Base-by-base conservation (phyloP, 2,797 vertebrate genomes). In the Sebastes cheni region DNA sequence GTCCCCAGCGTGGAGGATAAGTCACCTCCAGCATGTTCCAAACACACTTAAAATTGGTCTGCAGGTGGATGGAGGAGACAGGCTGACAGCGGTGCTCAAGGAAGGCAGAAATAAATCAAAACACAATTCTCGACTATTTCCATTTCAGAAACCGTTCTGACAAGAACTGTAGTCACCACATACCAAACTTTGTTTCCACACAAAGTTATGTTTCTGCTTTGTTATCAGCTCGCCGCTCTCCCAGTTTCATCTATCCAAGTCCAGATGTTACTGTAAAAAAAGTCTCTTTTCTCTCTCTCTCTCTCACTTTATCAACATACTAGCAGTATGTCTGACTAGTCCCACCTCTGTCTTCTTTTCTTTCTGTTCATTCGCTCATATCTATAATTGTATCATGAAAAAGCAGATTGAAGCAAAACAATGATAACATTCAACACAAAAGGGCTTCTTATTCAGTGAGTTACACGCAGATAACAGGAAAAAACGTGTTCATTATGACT, bases 1-100 rank as follows among this genome's bases (percentile, higher is more conserved):
- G 12, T 71, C 72, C 68, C 52, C 12, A 18, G 14, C 34, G 14
- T 75, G 59, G 34, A 54, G 64, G 67, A 69, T 39, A 79, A 83
- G 82, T 66, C 82, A 77, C 76, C 71, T 80, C 66, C 73, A 75
- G 75, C 68, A 67, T 82, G 10, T 67, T 85, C n/a, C 69, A 60
- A 75, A 79, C 65, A 74, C 71, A 77, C 42, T 78, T 8, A 14
- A 67, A 61, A 58, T 2, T 16, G 59, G 25, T 80, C n/a, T 77
- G 72, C 66, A 59, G 59, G 72, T 77, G 65, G 42, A 60, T 20
- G 8, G 83, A 74, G 72, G 77, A 68, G 70, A 78, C 64, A 52
- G 32, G 70, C 18, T 74, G 75, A 75, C 71, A 80, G 72, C 58
- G 30, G 62, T 42, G 25, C 32, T 62, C 18, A 25, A 6, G 5